Percentiles rank a stretch among this genome's conserved stretches.
These are phyloP conservation scores for Oriolus oriolus DNA, from an alignment of 2,113 vertebrate species.

Conservation along the genomic window DNA sequence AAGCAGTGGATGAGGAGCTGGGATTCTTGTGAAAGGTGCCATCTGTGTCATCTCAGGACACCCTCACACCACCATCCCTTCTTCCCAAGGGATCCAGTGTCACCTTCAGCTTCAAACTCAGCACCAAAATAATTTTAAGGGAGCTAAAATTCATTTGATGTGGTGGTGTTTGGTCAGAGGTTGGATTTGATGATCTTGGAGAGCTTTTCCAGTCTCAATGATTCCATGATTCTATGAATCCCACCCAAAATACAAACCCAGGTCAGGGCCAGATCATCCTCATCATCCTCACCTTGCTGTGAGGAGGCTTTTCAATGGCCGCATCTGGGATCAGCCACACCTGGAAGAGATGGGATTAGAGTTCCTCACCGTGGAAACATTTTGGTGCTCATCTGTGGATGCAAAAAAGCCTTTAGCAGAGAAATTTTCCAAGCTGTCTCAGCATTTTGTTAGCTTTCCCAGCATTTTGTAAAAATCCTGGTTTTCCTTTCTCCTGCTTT, in stretches of 20 bases:
- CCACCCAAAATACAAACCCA: not conserved
- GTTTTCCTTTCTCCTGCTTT: no score
- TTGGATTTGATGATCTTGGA: no score
- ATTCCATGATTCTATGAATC: not conserved
- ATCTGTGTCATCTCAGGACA: not conserved
- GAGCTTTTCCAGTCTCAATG: not conserved
- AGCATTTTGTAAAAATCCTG: no score
- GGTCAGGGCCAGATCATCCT: not conserved
- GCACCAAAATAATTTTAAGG: not conserved
- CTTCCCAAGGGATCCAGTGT: not conserved
- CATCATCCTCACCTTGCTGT: not conserved
- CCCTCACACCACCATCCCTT: not conserved
- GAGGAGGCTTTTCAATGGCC: not conserved
- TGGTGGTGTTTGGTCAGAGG: accelerated
- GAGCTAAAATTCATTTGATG: not conserved
- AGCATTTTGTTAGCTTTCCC: no score
- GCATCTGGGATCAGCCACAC: not conserved
- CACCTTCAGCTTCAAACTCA: not conserved
- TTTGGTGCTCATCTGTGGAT: not conserved
- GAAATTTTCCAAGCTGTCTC: no score
- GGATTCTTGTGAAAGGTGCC: not conserved
- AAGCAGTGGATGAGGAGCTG: not conserved
- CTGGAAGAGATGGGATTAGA: not conserved
- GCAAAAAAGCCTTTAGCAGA: no score
- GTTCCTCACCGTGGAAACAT: accelerated